phyloP scores from a whole-genome alignment of 2,113 vertebrate genomes.

The Eptesicus fuscus region DNA sequence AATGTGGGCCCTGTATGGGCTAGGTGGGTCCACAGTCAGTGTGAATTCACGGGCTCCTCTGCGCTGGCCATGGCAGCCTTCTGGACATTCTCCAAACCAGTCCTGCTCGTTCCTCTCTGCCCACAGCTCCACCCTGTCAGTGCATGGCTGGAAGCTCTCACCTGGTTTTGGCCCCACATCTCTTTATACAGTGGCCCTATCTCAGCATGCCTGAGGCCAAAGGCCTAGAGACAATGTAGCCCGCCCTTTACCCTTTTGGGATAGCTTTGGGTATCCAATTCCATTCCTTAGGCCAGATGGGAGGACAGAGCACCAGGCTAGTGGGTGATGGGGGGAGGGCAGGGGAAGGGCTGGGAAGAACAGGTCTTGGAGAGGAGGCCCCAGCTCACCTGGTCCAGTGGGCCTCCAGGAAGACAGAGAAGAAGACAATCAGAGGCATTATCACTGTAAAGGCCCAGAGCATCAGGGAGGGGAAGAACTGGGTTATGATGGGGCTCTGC shows the following conservation, averaged over 20 bases:
- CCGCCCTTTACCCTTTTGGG: background rate
- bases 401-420: constrained; percentile 93
- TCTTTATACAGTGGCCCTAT: background rate
- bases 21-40: background rate
- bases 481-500: constrained; percentile 94
- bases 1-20: background rate
- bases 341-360: background rate
- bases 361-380: background rate
- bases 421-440: constrained; percentile 95
- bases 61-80: background rate
- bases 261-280: background rate
- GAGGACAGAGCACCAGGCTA: background rate
- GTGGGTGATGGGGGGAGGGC: too few species aligned
- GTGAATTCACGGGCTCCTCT: background rate
- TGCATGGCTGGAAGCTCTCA: fast-evolving
- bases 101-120: background rate
- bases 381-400: constrained; percentile 95
- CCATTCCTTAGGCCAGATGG: background rate
- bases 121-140: background rate
- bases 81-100: background rate
- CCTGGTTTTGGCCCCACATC: background rate
- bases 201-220: background rate
- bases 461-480: constrained; percentile 95
- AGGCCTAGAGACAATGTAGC: background rate
- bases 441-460: constrained; percentile 96